Conservation (phyloP, 2,797 vertebrate genomes). For the Sebastes vulpes region DNA sequence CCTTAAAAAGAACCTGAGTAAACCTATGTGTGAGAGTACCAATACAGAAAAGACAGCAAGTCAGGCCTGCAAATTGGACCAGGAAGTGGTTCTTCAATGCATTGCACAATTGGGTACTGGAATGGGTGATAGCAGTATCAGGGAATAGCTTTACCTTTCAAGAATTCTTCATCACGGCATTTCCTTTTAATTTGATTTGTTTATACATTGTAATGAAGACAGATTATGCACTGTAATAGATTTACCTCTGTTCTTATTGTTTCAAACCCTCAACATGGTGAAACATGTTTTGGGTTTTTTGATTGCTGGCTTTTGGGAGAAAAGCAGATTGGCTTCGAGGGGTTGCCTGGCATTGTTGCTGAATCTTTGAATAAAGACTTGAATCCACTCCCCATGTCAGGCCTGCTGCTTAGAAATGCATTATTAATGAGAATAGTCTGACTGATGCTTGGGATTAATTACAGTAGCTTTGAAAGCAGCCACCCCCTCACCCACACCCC, state of each 20-base stretch:
- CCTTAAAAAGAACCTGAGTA: too few species aligned
- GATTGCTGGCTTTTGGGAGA: not conserved
- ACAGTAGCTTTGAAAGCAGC: conserved; percentile 56
- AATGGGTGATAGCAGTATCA: not conserved
- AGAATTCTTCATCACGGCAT: not conserved
- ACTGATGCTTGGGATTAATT: conserved; percentile 78
- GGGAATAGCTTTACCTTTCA: not conserved
- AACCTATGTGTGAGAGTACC: too few species aligned
- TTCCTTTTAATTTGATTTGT: not conserved
- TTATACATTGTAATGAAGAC: not conserved
- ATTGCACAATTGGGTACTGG: not conserved
- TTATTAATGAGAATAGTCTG: conserved; percentile 77
- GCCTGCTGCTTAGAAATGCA: conserved; percentile 71
- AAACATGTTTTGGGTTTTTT: conserved; percentile 4
- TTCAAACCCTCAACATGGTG: too few species aligned
- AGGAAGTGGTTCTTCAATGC: not conserved
- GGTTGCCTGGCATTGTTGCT: conserved; percentile 61
- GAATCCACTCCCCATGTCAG: conserved; percentile 60
- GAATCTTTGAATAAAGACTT: conserved; percentile 67
- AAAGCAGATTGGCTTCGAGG: conserved; percentile 64
- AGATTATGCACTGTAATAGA: not conserved
- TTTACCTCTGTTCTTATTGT: too few species aligned
- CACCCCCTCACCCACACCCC: not conserved
- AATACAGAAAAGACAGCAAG: not conserved
- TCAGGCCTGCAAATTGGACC: not conserved